Conservation (phyloP, 2,113 vertebrate genomes). For the Equus przewalskii region DNA sequence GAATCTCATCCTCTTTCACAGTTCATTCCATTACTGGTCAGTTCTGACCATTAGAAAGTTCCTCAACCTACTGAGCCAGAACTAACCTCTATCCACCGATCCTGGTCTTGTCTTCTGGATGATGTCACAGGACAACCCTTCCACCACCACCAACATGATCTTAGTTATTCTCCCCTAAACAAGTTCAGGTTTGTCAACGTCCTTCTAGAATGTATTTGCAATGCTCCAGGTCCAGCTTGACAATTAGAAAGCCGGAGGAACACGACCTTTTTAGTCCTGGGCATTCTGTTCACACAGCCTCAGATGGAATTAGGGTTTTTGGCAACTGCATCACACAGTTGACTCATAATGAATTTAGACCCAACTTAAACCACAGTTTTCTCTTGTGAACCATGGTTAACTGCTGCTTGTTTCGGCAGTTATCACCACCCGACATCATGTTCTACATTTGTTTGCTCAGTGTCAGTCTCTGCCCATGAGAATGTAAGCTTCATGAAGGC, state of each 20-base stretch:
- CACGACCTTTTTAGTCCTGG: neutral
- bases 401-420: constrained; percentile 16
- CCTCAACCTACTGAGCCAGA: neutral
- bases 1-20: neutral
- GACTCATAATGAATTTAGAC: constrained; percentile 34
- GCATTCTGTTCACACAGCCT: neutral
- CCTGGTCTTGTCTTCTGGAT: neutral
- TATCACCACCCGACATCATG: neutral
- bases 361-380: constrained; percentile 36
- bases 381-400: neutral
- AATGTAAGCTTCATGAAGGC: neutral
- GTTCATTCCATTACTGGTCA: neutral
- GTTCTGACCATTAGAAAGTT: neutral
- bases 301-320: neutral
- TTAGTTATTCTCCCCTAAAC: neutral
- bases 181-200: neutral
- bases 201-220: neutral
- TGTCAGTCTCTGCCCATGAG: neutral
- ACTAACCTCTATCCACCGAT: neutral
- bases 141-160: neutral
- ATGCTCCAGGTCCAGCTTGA: neutral
- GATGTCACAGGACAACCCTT: too few relatives aligned
- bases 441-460: neutral
- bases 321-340: neutral
- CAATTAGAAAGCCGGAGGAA: neutral